Percentiles rank a stretch among this genome's conserved stretches.
These are phyloP conservation scores for Leucophora obtusa DNA, from an alignment of 2,888 invertebrate genomes.

Conservation along the genomic window DNA sequence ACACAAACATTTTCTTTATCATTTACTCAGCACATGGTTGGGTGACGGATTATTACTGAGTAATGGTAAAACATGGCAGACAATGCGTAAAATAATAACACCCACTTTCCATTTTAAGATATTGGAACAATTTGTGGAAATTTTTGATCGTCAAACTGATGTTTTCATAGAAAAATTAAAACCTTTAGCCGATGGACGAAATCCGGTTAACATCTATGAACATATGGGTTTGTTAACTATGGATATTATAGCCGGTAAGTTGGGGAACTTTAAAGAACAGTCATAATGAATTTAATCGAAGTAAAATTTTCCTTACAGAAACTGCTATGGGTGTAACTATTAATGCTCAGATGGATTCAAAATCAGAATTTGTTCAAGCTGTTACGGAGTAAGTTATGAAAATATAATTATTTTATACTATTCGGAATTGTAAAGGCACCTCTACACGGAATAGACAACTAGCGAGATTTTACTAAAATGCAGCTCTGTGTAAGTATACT, in stretches of 20 bases:
- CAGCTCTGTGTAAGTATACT: too few species aligned
- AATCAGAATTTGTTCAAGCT: conserved; percentile 85
- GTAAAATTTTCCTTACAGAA: conserved; percentile 56
- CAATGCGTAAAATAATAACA: conserved; percentile 85
- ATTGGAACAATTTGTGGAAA: conserved; percentile 85
- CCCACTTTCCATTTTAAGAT: conserved; percentile 90
- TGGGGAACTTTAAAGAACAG: neutral
- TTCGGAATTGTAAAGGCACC: too few species aligned
- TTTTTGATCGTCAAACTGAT: conserved; percentile 83
- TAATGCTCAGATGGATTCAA: conserved; percentile 79
- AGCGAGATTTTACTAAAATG: too few species aligned
- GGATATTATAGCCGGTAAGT: conserved; percentile 80
- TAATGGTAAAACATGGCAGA: conserved; percentile 81
- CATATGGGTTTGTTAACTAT: conserved; percentile 81
- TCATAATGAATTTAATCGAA: neutral
- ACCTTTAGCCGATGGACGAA: conserved; percentile 70
- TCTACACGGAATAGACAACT: too few species aligned
- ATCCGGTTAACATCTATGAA: conserved; percentile 82
- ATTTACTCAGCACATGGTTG: conserved; percentile 73
- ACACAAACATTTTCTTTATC: conserved; percentile 72
- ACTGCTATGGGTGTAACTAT: conserved; percentile 69
- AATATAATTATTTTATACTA: too few species aligned
- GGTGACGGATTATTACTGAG: conserved; percentile 75
- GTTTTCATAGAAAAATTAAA: conserved; percentile 81
- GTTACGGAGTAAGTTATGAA: conserved; percentile 81